A percentile compares a stretch with the other conserved stretches of the same genome.
These are phyloP conservation scores for Spheniscus humboldti DNA, from an alignment of 2,797 vertebrate species.

Conservation along the genomic window DNA sequence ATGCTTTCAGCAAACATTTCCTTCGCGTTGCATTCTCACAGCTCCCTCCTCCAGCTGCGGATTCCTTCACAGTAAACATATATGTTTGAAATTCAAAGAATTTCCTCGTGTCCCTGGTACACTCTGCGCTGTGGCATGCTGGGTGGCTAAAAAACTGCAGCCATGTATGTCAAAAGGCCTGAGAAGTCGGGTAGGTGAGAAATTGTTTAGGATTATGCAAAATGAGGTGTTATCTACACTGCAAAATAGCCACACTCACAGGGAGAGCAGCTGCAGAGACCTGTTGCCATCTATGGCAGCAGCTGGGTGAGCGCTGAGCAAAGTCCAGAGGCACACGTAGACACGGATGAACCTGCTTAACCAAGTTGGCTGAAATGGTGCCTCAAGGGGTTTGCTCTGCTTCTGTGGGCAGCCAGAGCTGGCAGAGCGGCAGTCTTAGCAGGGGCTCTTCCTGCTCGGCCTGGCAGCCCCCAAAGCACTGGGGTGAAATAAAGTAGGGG, in stretches of 20 bases:
- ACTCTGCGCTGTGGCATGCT: background rate
- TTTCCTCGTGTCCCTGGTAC: background rate
- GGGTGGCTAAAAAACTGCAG: background rate
- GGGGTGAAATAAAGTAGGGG: background rate
- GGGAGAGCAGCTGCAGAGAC: background rate
- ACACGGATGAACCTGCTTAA: background rate
- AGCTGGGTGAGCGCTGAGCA: background rate
- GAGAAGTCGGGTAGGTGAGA: background rate
- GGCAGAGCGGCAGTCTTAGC: background rate
- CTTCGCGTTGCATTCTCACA: background rate
- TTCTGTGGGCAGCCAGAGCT: background rate
- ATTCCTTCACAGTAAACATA: slow-evolving; percentile 22
- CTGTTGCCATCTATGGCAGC: background rate
- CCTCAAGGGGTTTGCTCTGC: background rate
- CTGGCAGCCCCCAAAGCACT: background rate
- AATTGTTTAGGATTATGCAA: background rate
- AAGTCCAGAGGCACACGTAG: background rate
- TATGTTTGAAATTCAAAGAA: slow-evolving; percentile 37
- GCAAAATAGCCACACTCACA: background rate
- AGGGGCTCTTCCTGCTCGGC: background rate
- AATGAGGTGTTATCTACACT: background rate
- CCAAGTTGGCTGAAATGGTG: background rate
- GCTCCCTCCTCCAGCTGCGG: background rate
- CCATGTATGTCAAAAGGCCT: background rate
- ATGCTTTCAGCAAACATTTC: background rate